Evolutionary conservation across 2,888 invertebrate genomes (phyloP), one percentile per base, ranked within the genome.

Genomic region (Lepidocyrtoides sp.): DNA sequence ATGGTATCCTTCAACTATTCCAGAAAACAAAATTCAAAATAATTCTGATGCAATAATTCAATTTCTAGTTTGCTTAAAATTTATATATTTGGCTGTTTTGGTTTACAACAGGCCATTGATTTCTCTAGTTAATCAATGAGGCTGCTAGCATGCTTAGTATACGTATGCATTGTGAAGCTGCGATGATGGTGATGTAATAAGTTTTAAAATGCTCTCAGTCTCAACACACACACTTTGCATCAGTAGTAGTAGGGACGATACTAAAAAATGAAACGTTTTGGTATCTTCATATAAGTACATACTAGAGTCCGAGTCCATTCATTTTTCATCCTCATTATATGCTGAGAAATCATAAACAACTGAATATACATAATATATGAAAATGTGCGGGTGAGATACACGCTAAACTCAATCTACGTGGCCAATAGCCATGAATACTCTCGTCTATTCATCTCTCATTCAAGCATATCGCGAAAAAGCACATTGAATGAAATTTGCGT

Each of bases 21-120:
- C 17, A 72, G 66, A 32, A 2, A n/a, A n/a, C n/a, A n/a, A n/a
- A n/a, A n/a, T n/a, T 32, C 8, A 41, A 72, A 41, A n/a, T n/a
- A n/a, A 41, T 72, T 72, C 72, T 72, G 72, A 72, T 41, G 72
- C 72, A 72, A 72, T 41, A 72, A 17, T 72, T 41, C 10, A 20
- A 72, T 72, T 72, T 72, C 26, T 10, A 23, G 60, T 17, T 7
- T 41, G 41, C 10, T 41, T n/a, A n/a, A n/a, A n/a, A n/a, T n/a
- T n/a, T n/a, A n/a, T n/a, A n/a, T n/a, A n/a, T n/a, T n/a, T n/a
- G n/a, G n/a, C n/a, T n/a, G n/a, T n/a, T n/a, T n/a, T n/a, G n/a
- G n/a, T n/a, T n/a, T n/a, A n/a, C n/a, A n/a, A n/a, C n/a, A n/a
- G n/a, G n/a, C n/a, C n/a, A n/a, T n/a, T n/a, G n/a, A n/a, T n/a